Evolutionary conservation across 2,113 vertebrate species (phyloP).

Genomic region (Monarcha castaneiventris): DNA sequence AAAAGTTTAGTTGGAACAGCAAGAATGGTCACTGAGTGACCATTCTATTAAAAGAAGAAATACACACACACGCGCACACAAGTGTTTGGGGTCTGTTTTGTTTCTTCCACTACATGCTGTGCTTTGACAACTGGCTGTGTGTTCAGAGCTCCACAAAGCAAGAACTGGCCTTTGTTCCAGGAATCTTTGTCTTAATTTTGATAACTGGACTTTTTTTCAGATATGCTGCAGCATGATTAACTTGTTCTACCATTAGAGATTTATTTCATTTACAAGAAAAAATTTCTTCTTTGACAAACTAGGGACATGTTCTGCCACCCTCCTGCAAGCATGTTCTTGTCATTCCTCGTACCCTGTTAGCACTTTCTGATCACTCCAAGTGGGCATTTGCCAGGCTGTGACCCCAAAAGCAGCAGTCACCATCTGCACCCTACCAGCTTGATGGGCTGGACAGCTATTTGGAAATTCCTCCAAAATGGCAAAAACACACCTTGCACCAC

Average conservation of each 20-base stretch:
- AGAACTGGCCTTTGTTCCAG: neutral
- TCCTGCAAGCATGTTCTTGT: neutral
- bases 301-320: neutral
- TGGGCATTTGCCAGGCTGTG: neutral
- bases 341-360: conserved; percentile 35
- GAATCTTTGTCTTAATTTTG: neutral
- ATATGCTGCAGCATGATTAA: neutral
- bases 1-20: neutral
- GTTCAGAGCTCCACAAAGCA: neutral
- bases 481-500: conserved; percentile 38
- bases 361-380: neutral
- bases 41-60: neutral
- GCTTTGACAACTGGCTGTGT: neutral
- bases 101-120: neutral
- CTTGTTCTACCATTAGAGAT: neutral
- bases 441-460: conserved; percentile 29
- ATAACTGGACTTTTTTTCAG: neutral
- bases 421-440: conserved; percentile 33
- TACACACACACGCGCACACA: neutral
- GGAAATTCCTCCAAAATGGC: conserved; percentile 58
- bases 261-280: neutral
- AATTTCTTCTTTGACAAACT: neutral
- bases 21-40: neutral
- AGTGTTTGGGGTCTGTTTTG: neutral
- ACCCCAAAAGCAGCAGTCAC: conserved; percentile 44